Evolutionary conservation across 2,888 invertebrate species (phyloP), one percentile per base, ranked within the genome.

Genomic region (Chrysolina americana): DNA sequence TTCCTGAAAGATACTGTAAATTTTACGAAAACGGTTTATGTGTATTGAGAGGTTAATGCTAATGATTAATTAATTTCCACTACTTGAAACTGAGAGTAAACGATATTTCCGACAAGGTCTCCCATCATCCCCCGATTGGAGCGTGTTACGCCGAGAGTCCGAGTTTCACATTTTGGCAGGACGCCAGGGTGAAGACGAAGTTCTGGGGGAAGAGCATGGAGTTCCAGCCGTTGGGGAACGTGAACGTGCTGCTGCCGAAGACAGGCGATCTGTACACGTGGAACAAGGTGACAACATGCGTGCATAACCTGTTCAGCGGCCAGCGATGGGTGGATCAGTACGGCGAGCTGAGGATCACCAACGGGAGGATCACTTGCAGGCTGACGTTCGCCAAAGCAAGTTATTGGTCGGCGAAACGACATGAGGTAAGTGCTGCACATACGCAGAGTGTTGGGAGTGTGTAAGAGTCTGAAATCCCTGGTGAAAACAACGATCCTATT

Each of bases 151-250:
- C 95, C 65, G 94, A 94, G 85, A 93, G 94, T 5, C 88, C 91
- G 50, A 92, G 92, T 85, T 96, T 94, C 90, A 90, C 91, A 28
- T 94, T 95, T 88, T 95, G 94, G 93, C 95, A 95, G 89, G 95
- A 95, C 86, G 93, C 94, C 11, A 90, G 95, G 80, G 94, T 95
- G 82, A 95, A 95, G 88, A 95, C 95, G 74, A 95, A 95, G 89
- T 96, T 96, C 89, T 96, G 96, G 96, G 96, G 96, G 76, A 95
- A 95, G 88, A 95, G 95, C 72, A 95, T 96, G 94, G 95, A 96
- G 89, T 94, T 95, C 87, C 95, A 95, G 87, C 95, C 96, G 0
- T 89, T 94, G 23, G 95, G 94, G 65, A 84, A 89, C 0, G 93
- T 94, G 0, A 92, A 94, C 85, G 90, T 95, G 11, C 84, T 90